Evolutionary conservation across 1,140 invertebrate species (phyloP).

Genomic region (Drosophila pallidifrons): DNA sequence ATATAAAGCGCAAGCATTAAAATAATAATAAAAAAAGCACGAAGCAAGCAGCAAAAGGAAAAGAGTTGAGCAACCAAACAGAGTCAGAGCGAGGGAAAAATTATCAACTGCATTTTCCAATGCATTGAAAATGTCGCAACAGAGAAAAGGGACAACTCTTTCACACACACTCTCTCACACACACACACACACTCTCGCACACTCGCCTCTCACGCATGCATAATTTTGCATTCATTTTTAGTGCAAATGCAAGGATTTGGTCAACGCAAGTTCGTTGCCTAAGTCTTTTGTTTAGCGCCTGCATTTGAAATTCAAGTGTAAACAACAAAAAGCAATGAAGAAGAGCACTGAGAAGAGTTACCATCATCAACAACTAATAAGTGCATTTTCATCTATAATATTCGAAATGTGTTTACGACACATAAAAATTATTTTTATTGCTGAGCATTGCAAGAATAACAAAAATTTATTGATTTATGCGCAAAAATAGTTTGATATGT

Average conservation of each 20-base stretch:
- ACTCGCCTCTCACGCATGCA: constrained; percentile 16
- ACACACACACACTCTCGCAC: constrained; percentile 18
- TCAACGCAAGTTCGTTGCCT: constrained; percentile 58
- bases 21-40: constrained; percentile 47
- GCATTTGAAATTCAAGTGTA: constrained; percentile 19
- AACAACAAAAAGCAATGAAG: not conserved
- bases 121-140: constrained; percentile 55
- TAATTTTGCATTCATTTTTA: constrained; percentile 26
- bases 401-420: not conserved
- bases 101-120: constrained; percentile 42
- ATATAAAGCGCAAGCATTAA: constrained; percentile 73
- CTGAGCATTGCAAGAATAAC: not conserved
- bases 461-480: not conserved
- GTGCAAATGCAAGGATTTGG: constrained; percentile 2
- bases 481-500: not conserved
- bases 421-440: not conserved
- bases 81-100: not conserved
- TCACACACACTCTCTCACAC: constrained; percentile 1
- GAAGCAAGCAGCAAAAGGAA: constrained; percentile 11
- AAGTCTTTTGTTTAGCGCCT: constrained; percentile 63
- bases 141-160: not conserved
- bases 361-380: not conserved
- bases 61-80: constrained; percentile 30
- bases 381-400: not conserved
- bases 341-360: not conserved